Evolutionary conservation across 2,797 vertebrate species (phyloP).

Genomic region (Furcifer pardalis): DNA sequence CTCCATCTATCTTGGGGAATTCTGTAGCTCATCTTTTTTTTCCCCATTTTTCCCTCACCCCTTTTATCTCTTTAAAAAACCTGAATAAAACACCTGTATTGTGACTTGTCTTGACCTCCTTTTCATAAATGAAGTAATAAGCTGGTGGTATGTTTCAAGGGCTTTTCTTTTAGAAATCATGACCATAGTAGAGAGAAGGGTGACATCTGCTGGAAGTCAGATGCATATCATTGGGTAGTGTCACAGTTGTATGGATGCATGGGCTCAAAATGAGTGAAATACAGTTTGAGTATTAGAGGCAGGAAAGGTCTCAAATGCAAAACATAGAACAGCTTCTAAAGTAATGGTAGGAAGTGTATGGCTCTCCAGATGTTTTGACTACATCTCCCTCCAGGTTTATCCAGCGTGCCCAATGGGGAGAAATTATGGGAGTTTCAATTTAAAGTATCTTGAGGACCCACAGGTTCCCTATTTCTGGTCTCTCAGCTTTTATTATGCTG

Average conservation of each 20-base stretch:
- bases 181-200: not conserved
- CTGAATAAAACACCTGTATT: slow-evolving; percentile 69
- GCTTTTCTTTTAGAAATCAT: not conserved
- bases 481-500: not conserved
- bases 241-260: not conserved
- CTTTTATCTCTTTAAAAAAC: slow-evolving; percentile 43
- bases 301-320: no score
- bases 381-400: not conserved
- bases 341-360: no score
- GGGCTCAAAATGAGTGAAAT: not conserved
- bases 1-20: slow-evolving; percentile 62
- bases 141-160: not conserved
- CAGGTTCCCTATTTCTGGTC: not conserved
- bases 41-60: no score
- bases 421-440: not conserved
- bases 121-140: not conserved
- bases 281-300: no score
- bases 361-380: not conserved
- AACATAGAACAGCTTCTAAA: no score
- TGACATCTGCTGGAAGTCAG: slow-evolving; percentile 10
- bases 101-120: not conserved
- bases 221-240: not conserved
- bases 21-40: slow-evolving; percentile 50
- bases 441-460: not conserved
- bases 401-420: not conserved